A percentile compares a stretch with the other conserved stretches of the same genome.
These are phyloP conservation scores for Rallus limicola DNA, from an alignment of 2,113 vertebrate genomes.

Conservation along the genomic window DNA sequence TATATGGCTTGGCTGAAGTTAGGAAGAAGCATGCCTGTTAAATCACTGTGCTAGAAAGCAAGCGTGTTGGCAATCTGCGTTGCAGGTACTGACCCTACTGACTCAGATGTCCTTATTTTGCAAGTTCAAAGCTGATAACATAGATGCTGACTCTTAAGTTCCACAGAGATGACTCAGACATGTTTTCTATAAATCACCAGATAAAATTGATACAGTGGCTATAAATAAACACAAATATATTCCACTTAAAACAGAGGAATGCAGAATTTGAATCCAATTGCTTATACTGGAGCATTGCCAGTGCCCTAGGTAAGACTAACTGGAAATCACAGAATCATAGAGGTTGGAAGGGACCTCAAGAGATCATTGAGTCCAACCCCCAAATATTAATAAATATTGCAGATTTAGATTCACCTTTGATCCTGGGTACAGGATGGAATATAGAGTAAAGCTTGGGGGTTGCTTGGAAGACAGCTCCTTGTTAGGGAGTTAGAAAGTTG, in stretches of 20 bases:
- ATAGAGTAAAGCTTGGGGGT: not conserved
- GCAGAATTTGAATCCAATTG: not conserved
- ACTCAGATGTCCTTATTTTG: not conserved
- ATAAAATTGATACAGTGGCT: slow-evolving; percentile 5
- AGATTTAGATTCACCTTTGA: not conserved
- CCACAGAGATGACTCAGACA: not conserved
- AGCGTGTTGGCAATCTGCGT: not conserved
- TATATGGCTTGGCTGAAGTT: not conserved
- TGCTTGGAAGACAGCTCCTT: not conserved
- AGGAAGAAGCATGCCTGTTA: not conserved
- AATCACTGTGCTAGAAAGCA: not conserved
- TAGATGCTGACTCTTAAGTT: slow-evolving; percentile 17
- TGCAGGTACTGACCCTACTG: not conserved
- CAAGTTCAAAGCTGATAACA: not conserved
- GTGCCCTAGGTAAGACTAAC: not conserved
- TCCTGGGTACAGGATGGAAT: not conserved
- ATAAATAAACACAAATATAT: not conserved
- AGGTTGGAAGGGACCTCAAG: no score
- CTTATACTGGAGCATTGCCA: slow-evolving; percentile 2
- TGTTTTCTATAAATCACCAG: slow-evolving; percentile 14
- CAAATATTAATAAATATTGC: not conserved
- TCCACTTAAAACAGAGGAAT: not conserved
- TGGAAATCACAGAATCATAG: not conserved
- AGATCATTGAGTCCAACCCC: no score
- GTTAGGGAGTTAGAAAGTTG: not conserved